Conservation (phyloP, 1,140 invertebrate genomes). For the Drosophila repletoides region DNA sequence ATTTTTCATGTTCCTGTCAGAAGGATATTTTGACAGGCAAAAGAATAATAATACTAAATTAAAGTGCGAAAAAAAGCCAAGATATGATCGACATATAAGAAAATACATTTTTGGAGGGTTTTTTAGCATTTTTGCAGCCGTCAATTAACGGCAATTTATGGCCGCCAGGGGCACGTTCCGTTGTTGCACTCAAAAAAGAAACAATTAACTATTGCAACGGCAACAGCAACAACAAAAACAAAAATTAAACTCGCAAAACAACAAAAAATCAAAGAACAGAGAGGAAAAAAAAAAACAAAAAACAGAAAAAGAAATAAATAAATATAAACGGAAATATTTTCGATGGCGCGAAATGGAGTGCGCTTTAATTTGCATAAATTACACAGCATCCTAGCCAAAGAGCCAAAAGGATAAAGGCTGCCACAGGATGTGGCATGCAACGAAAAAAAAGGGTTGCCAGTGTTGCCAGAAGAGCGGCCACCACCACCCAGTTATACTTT, state of each 20-base stretch:
- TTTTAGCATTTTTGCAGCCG: too few species aligned
- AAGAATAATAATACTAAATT: too few species aligned
- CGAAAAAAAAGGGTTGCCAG: constrained; percentile 48
- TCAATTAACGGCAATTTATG: constrained; percentile 76
- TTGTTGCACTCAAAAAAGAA: constrained; percentile 45
- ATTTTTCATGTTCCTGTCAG: too few species aligned
- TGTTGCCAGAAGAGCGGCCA: constrained; percentile 35
- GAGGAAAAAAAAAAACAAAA: constrained; percentile 20
- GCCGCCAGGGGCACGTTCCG: constrained; percentile 45
- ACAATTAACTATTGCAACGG: constrained; percentile 73
- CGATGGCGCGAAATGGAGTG: constrained; percentile 77
- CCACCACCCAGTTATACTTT: constrained; percentile 6
- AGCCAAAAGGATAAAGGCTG: constrained; percentile 13
- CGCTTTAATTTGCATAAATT: constrained; percentile 80
- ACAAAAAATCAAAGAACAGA: constrained; percentile 72
- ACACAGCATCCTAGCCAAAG: constrained; percentile 22
- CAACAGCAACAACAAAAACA: constrained; percentile 29
- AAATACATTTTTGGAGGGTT: too few species aligned
- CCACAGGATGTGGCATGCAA: too few species aligned
- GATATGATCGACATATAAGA: too few species aligned
- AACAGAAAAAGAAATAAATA: constrained; percentile 9
- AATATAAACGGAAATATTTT: constrained; percentile 43
- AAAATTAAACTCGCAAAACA: constrained; percentile 26
- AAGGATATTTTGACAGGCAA: not conserved
- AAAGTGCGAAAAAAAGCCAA: too few species aligned